A percentile compares a stretch with the other conserved stretches of the same genome.
Conservation (phyloP, 2,888 invertebrate species). For the Globia sparganii region DNA sequence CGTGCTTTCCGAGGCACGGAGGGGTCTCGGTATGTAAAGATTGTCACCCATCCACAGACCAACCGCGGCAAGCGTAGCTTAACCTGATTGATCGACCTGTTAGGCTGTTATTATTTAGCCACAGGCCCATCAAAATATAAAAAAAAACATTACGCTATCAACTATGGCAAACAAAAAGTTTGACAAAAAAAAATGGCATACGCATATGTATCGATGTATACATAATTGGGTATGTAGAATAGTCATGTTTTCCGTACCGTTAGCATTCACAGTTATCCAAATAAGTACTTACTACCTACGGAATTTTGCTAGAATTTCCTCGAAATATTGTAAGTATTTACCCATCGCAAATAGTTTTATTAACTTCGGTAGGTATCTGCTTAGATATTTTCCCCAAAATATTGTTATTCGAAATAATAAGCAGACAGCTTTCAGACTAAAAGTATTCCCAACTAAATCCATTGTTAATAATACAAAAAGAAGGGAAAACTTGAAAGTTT, state of each 20-base stretch:
- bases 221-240: background rate
- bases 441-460: background rate
- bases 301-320: constrained; percentile 18
- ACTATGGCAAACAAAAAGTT: background rate
- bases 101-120: too few relatives aligned
- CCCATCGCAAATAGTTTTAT: constrained; percentile 4
- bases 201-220: constrained; percentile 13
- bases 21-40: too few relatives aligned
- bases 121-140: too few relatives aligned
- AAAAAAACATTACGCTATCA: too few relatives aligned
- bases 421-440: background rate
- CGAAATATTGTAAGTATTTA: constrained; percentile 24
- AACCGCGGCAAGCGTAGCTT: too few relatives aligned
- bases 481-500: background rate
- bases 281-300: background rate
- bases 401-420: constrained; percentile 5
- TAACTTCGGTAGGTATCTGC: background rate
- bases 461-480: constrained; percentile 12
- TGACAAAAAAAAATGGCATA: background rate
- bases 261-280: constrained; percentile 23
- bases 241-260: constrained; percentile 11
- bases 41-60: too few relatives aligned
- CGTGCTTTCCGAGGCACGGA: too few relatives aligned
- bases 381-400: constrained; percentile 8
- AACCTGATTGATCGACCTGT: too few relatives aligned